Conservation (phyloP, 2,888 invertebrate genomes). For the Lottia gigantea region DNA sequence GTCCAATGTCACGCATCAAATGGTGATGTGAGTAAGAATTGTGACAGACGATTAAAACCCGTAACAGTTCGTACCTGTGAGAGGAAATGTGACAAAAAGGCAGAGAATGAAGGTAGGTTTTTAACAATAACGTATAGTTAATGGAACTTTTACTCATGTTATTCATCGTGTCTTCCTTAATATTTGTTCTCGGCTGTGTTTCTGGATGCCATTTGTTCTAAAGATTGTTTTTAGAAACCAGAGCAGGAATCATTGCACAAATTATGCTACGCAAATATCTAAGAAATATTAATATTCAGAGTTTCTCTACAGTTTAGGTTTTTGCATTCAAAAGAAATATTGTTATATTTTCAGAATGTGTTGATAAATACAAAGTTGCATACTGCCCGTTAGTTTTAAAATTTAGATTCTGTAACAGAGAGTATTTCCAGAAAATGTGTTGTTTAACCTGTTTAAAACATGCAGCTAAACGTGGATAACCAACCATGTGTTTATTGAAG, state of each 20-base stretch:
- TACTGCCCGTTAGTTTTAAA: constrained; percentile 64
- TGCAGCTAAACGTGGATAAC: neutral
- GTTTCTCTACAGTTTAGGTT: no score
- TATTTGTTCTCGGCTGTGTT: no score
- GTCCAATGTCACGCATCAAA: constrained; percentile 57
- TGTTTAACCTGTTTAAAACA: constrained; percentile 55
- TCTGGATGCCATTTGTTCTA: no score
- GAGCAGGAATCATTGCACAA: no score
- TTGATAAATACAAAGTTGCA: constrained; percentile 60
- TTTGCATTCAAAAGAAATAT: neutral
- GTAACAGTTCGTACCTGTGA: constrained; percentile 47
- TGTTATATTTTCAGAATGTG: constrained; percentile 49
- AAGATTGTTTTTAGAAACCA: no score
- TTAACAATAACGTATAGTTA: no score
- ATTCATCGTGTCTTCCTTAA: no score
- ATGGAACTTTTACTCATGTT: no score
- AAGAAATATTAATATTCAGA: no score
- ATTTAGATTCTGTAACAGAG: constrained; percentile 59
- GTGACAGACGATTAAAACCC: constrained; percentile 45
- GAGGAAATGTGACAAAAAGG: constrained; percentile 43
- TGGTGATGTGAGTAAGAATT: constrained; percentile 45
- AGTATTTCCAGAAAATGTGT: constrained; percentile 63
- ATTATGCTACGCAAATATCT: no score
- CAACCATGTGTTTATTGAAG: no score
- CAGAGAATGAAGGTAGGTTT: constrained; percentile 13